A percentile compares a stretch with the other conserved stretches of the same genome.
Evolutionary conservation across 2,113 vertebrate genomes (phyloP).

Genomic region (Hylia prasina): DNA sequence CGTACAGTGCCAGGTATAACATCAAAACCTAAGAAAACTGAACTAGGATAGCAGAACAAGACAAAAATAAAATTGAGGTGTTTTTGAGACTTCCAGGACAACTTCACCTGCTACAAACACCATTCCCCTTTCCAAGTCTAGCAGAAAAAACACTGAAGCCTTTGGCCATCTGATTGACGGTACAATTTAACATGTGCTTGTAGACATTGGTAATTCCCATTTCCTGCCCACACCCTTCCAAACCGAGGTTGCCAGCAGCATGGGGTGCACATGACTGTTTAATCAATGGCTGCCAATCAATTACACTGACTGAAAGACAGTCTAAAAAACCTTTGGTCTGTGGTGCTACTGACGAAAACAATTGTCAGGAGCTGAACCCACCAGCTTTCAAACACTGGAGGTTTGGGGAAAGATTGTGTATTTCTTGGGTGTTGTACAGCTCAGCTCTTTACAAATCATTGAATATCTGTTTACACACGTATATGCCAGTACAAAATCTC

Average conservation of each 20-base stretch:
- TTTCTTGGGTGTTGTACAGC: neutral
- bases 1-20: neutral
- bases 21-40: neutral
- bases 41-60: neutral
- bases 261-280: neutral
- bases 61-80: neutral
- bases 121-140: neutral
- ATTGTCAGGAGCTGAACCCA: neutral
- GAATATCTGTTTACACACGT: slow-evolving; percentile 1
- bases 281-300: neutral
- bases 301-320: neutral
- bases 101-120: neutral
- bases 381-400: neutral
- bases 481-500: slow-evolving; percentile 6
- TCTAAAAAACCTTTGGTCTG: neutral
- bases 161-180: neutral
- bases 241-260: neutral
- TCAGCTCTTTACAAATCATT: neutral
- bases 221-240: neutral
- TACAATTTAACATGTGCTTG: neutral
- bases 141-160: neutral
- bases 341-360: neutral
- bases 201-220: neutral
- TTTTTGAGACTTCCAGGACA: neutral
- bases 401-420: neutral